These are phyloP conservation scores for Thecocarcelia acutangulata DNA, from an alignment of 2,888 invertebrate genomes.

Conservation along the genomic window DNA sequence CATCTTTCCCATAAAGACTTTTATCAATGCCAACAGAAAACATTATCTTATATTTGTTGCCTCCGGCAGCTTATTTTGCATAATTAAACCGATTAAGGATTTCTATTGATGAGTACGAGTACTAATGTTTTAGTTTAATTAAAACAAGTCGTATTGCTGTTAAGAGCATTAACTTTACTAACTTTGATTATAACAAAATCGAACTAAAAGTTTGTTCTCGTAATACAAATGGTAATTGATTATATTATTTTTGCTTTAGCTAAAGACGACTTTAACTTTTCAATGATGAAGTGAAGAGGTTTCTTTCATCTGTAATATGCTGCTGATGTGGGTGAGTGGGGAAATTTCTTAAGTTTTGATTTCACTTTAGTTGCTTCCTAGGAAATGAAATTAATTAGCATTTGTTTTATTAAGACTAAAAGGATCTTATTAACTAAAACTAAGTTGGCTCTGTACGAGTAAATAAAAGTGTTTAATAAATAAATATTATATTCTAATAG, in stretches of 20 bases:
- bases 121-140: conserved; percentile 51
- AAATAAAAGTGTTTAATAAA: background rate
- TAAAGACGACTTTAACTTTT: background rate
- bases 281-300: background rate
- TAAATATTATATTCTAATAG: background rate
- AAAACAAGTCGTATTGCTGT: conserved; percentile 36
- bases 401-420: background rate
- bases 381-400: conserved; percentile 22
- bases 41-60: background rate
- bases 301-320: background rate
- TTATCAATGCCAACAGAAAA: background rate
- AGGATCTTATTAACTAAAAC: background rate
- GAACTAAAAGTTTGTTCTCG: conserved; percentile 20
- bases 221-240: background rate
- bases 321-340: too few relatives aligned
- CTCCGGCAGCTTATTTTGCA: conserved; percentile 30
- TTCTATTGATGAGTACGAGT: conserved; percentile 42
- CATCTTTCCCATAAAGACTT: background rate
- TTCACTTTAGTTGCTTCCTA: too few relatives aligned
- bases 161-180: conserved; percentile 36
- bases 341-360: too few relatives aligned
- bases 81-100: conserved; percentile 44
- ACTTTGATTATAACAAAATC: conserved; percentile 1
- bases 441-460: conserved; percentile 19
- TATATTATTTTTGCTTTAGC: background rate